Evolutionary conservation across 2,888 invertebrate species (phyloP).

Genomic region (Hypomecis punctinalis): DNA sequence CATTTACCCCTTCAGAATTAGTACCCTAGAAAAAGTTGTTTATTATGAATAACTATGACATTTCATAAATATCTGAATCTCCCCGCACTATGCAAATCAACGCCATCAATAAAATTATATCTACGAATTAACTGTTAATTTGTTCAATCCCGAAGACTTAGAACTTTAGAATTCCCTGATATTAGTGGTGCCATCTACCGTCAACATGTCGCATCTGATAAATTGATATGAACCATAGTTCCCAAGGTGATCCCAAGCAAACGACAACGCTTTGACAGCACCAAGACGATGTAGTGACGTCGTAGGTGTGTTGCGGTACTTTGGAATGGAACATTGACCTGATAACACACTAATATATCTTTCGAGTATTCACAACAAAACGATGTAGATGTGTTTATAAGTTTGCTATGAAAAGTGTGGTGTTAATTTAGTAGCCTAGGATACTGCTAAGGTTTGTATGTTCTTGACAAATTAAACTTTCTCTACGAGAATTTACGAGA

Average conservation of each 20-base stretch:
- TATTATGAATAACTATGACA: too few species aligned
- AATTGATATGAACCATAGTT: background rate
- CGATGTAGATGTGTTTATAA: background rate
- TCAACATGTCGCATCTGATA: constrained; percentile 20
- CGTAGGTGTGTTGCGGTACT: constrained; percentile 12
- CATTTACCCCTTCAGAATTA: too few species aligned
- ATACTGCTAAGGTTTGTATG: too few species aligned
- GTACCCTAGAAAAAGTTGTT: too few species aligned
- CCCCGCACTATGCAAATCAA: too few species aligned
- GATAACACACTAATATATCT: background rate
- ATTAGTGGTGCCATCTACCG: constrained; percentile 13
- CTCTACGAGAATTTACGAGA: too few species aligned
- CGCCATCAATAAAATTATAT: too few species aligned
- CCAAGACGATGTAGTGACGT: background rate
- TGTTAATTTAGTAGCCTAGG: too few species aligned
- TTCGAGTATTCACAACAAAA: background rate
- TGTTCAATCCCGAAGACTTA: too few species aligned
- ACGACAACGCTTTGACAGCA: background rate
- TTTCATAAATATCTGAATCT: too few species aligned
- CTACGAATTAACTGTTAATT: too few species aligned
- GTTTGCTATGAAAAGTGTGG: background rate
- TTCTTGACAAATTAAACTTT: too few species aligned
- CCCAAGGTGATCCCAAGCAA: background rate
- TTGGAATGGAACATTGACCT: constrained; percentile 24
- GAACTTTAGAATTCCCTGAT: background rate